Evolutionary conservation across 2,888 invertebrate species (phyloP), one percentile per base, ranked within the genome.

Genomic region (Bimastos eiseni): DNA sequence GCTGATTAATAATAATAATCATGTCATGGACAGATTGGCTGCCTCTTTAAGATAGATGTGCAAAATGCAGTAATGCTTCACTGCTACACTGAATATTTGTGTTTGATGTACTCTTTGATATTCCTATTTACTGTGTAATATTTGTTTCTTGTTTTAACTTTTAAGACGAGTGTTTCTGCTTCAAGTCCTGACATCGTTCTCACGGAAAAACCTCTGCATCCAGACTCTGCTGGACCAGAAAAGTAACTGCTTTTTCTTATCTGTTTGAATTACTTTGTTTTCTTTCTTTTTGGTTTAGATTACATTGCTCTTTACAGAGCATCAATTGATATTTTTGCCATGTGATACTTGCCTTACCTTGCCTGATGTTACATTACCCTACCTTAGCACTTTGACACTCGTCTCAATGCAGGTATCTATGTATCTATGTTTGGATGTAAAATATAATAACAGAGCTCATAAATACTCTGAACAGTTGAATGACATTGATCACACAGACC

Each of bases 161-260:
- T 70, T 70, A 30, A 86, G 86, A 86, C 15, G 36, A 34, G 15
- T 36, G 86, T 86, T 86, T 86, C 37, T 34, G 86, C 86, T 36
- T 86, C 86, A 86, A 86, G 86, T 86, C 86, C 86, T 86, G 86
- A 86, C 11, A 13, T 70, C n/a, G 70, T 70, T 70, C 70, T n/a
- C 13, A 70, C 70, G 8, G 70, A 13, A 70, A 70, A 70, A n/a
- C n/a, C 70, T 70, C n/a, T 13, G 11, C n/a, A n/a, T n/a, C 70
- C n/a, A n/a, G 70, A 70, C 30, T 30, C 70, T 70, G 70, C 30
- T n/a, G 70, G 30, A 70, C 30, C 70, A 70, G 70, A 70, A 70
- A 70, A 70, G 70, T 70, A 70, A 70, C 0, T 1, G 11, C 21
- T 21, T 49, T 49, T 49, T 49, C 19, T 19, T 49, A 17, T 21